Base-by-base conservation (phyloP, 2,113 vertebrate genomes). In the Sinocyclocheilus grahami region DNA sequence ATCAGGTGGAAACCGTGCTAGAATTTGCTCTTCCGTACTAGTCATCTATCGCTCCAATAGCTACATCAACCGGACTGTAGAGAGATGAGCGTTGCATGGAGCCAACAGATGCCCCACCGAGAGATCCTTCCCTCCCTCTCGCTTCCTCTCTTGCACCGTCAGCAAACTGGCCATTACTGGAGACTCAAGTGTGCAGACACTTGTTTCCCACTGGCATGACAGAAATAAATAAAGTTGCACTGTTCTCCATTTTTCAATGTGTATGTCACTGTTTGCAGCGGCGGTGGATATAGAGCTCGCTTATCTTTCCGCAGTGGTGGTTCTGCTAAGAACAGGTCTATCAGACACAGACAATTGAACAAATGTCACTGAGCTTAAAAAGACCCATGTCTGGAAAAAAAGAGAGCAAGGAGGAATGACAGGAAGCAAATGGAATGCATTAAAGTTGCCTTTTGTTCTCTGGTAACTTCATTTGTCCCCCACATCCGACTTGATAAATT, bases 321-420 rank as follows among this genome's bases (percentile, higher is more conserved):
- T 62, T 60, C 69, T 14, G 13, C 74, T 82, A 69, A 55, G 13
- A 84, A 87, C 60, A 55, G 48, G 77, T 84, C 85, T 82, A 84
- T 80, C 83, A 85, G 55, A 86, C 69, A 58, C 13, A 86, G 85
- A 84, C 77, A 62, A 83, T 55, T n/a, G 20, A 42, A 39, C 33
- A 84, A 89, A 89, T 90, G 69, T 89, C 77, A 83, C 81, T 55
- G 84, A 90, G 88, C 87, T 82, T 84, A 62, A 84, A 86, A 24
- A 82, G 9, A 84, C 85, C 80, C 24, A 13, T 79, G 83, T 89
- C 86, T 89, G 74, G 78, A 22, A n/a, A 39, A 37, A 13, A 53
- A 39, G 72, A 55, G 46, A 39, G 33, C 37, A 65, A 33, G 53
- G 3, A 18, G 5, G 39, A 27, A 48, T 37, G 72, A 80, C 48